A percentile compares a stretch with the other conserved stretches of the same genome.
Conservation (phyloP, 2,113 vertebrate genomes). For the Raphicerus campestris region DNA sequence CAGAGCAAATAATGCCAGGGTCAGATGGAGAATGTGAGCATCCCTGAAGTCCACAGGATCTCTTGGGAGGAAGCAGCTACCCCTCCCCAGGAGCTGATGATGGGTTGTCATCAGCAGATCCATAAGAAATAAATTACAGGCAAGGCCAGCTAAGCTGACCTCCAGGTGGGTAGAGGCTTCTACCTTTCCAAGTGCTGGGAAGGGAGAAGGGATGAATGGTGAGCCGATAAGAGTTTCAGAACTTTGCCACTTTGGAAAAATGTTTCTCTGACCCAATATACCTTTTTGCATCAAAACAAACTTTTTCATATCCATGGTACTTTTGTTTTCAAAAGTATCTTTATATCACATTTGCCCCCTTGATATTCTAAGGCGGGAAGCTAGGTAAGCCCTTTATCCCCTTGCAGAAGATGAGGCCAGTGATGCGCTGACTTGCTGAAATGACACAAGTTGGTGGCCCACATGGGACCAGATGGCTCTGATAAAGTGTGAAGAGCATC, state of each 20-base stretch:
- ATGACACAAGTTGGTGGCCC: background rate
- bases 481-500: background rate
- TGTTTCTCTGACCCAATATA: background rate
- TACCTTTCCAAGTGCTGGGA: background rate
- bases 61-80: constrained; percentile 21
- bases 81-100: constrained; percentile 40
- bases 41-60: constrained; percentile 41
- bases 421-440: background rate
- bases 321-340: constrained; percentile 23
- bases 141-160: background rate
- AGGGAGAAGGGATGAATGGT: background rate
- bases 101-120: constrained; percentile 43
- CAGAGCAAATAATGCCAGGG: constrained; percentile 56
- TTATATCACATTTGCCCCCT: background rate
- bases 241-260: background rate
- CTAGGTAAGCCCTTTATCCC: background rate
- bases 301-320: background rate
- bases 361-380: background rate
- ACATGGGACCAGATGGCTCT: background rate
- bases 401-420: background rate
- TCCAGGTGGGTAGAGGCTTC: background rate
- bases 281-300: background rate
- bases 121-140: background rate
- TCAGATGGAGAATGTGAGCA: constrained; percentile 57
- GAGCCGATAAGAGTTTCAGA: background rate